Conservation (phyloP, 2,113 vertebrate species). For the Planiliza haematocheilus region DNA sequence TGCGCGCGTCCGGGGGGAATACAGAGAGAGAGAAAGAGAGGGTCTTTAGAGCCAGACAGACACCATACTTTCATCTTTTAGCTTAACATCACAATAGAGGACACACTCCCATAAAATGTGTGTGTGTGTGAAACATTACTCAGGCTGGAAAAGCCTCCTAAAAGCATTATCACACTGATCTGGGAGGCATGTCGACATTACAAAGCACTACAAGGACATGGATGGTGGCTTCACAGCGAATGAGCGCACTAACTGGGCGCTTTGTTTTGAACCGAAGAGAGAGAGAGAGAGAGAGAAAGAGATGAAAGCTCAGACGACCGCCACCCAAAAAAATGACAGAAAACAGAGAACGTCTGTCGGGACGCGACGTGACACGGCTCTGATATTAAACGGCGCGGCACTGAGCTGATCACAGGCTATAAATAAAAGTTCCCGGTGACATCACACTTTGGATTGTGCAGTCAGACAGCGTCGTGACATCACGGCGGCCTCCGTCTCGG, state of each 20-base stretch:
- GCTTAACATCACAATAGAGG: constrained; percentile 65
- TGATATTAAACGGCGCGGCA: background rate
- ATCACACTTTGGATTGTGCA: constrained; percentile 34
- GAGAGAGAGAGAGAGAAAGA: too few relatives aligned
- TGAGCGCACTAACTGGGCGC: constrained; percentile 23
- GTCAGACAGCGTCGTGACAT: constrained; percentile 52
- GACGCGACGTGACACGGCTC: background rate
- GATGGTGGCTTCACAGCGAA: constrained; percentile 29
- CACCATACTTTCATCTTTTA: constrained; percentile 73
- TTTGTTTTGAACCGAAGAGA: constrained; percentile 39
- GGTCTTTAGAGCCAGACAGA: constrained; percentile 69
- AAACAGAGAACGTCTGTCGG: too few relatives aligned
- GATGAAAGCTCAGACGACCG: too few relatives aligned
- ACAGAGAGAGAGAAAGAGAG: constrained; percentile 48
- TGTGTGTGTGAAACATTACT: constrained; percentile 21
- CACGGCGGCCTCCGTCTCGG: constrained; percentile 28
- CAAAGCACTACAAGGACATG: constrained; percentile 37
- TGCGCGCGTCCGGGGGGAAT: constrained; percentile 58
- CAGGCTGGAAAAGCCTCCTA: constrained; percentile 25
- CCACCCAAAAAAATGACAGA: too few relatives aligned
- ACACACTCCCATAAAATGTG: constrained; percentile 48
- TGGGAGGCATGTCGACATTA: constrained; percentile 34
- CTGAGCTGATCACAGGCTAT: constrained; percentile 16
- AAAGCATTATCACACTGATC: constrained; percentile 57
- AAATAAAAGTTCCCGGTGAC: constrained; percentile 44